Conservation (phyloP, 2,888 invertebrate species). For the Mimumesa dahlbomi region DNA sequence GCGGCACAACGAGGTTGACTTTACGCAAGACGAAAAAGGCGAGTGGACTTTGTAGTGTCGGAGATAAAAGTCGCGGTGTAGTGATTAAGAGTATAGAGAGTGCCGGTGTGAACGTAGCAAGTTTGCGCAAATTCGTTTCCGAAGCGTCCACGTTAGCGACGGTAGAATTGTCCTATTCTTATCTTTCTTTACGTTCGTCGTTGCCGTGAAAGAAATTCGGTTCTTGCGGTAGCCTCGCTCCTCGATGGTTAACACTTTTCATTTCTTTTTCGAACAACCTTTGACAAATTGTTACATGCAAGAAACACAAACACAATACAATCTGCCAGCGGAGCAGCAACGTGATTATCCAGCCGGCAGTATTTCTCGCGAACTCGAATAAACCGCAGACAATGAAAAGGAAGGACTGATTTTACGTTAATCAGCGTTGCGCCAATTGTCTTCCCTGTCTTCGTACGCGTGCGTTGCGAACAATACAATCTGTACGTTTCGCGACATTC, state of each 20-base stretch:
- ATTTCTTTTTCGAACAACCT: slow-evolving; percentile 1
- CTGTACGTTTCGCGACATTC: background rate
- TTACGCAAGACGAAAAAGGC: too few relatives aligned
- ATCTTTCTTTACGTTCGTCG: too few relatives aligned
- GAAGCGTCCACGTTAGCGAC: too few relatives aligned
- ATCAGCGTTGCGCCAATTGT: slow-evolving; percentile 1
- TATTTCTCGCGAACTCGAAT: slow-evolving; percentile 2
- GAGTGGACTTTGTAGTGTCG: too few relatives aligned
- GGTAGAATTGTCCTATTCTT: too few relatives aligned
- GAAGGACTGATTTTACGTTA: background rate
- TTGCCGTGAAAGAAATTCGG: too few relatives aligned
- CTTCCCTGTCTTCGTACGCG: background rate
- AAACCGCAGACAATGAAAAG: slow-evolving; percentile 15
- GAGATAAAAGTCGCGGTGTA: too few relatives aligned
- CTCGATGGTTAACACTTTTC: background rate
- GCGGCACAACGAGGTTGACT: too few relatives aligned
- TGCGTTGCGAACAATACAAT: background rate
- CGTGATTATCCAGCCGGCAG: background rate
- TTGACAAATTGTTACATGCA: slow-evolving; percentile 29
- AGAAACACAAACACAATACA: slow-evolving; percentile 34
- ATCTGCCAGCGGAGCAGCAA: slow-evolving; percentile 26
- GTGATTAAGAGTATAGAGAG: too few relatives aligned
- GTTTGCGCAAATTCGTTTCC: too few relatives aligned
- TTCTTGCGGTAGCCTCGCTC: slow-evolving; percentile 1
- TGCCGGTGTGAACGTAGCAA: too few relatives aligned